Percentiles rank a stretch among this genome's conserved stretches.
Evolutionary conservation across 2,113 vertebrate genomes (phyloP).

Genomic region (Microcebus ravelobensis): DNA sequence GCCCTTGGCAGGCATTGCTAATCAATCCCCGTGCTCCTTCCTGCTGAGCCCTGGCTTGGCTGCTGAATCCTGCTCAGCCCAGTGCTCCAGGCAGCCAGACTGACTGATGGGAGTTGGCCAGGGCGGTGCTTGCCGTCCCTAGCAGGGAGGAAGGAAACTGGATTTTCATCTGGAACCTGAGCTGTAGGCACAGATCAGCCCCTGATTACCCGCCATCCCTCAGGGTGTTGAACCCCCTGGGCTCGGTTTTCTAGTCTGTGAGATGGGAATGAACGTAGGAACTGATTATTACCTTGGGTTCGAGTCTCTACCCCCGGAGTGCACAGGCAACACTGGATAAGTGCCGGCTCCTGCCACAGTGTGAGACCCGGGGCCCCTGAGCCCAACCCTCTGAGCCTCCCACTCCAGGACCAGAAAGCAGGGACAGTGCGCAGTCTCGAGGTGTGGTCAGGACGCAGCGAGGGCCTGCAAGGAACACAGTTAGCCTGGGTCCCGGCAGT

Average conservation of each 20-base stretch:
- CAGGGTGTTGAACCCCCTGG: rapidly evolving
- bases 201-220: not conserved
- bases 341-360: not conserved
- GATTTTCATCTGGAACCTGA: not conserved
- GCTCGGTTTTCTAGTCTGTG: not conserved
- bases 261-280: not conserved
- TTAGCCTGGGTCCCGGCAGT: not conserved
- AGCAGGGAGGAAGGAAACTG: rapidly evolving
- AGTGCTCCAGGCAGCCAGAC: not conserved
- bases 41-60: not conserved
- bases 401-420: not conserved
- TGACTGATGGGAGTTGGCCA: not conserved
- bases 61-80: not conserved
- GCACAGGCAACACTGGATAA: not conserved
- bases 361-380: rapidly evolving
- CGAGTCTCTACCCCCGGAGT: rapidly evolving
- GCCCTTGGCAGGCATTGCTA: not conserved
- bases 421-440: rapidly evolving
- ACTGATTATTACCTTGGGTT: not conserved
- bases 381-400: not conserved
- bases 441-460: not conserved
- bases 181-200: not conserved
- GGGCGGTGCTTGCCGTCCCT: not conserved
- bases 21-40: not conserved
- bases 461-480: rapidly evolving